Base-by-base conservation (phyloP, 1,140 invertebrate species). In the Drosophila paulistorum region DNA sequence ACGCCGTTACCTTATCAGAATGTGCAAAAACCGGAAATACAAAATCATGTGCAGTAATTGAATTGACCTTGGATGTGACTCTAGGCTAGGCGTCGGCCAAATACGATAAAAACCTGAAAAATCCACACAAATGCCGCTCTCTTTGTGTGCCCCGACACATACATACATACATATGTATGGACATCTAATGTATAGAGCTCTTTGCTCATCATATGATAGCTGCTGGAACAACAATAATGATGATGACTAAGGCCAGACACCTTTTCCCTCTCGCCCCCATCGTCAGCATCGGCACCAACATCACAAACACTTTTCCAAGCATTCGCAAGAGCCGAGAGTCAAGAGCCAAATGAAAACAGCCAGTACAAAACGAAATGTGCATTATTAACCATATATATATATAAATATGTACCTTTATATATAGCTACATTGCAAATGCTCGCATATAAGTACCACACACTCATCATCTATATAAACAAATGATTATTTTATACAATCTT, bases 341-440 rank as follows among this genome's bases (percentile, higher is more conserved):
- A 66, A 54, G 20, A 55, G 57, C 55, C 55, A 7, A 58, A 33
- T 35, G 68, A 79, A 67, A 70, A 68, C 57, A 65, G 72, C 48
- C 76, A 87, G 82, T 86, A 86, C 79, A 87, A 86, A 81, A 48
- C 35, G 42, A 75, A 75, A 70, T 72, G 71, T 78, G 79, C 82
- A 77, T 81, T 77, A 78, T 7, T 77, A 58, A 58, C 60, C 35
- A 62, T n/a, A 62, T 42, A 39, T 4, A 17, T 61, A 65, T 48
- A 20, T 51, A 66, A 23, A 48, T 9, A 26, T 33, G 33, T 17
- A 30, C 7, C 3, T 39, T 11, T 39, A 39, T 39, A 39, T 39
- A 39, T 11, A 13, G 23, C 54, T 60, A 39, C 55, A 57, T 17
- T 17, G 17, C 17, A 37, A 11, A 45, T 51, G 13, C 63, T 69